phyloP scores from a whole-genome alignment of 2,888 invertebrate species.

The Philhelius pedissequus region DNA sequence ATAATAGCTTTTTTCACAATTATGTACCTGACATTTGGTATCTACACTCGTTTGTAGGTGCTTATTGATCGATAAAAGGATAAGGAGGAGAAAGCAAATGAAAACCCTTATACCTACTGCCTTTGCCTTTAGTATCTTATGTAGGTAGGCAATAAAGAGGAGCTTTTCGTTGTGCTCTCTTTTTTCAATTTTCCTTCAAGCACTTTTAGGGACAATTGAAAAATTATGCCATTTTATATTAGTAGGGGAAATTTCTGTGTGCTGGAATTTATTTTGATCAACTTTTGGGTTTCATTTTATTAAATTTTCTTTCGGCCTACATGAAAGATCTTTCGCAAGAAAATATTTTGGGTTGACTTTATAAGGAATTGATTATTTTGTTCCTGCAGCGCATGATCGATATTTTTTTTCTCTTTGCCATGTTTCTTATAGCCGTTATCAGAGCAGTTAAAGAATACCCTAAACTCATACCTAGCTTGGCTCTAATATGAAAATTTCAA shows the following conservation, averaged over 20 bases:
- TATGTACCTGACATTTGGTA: constrained; percentile 29
- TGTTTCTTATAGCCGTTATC: neutral
- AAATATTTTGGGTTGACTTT: neutral
- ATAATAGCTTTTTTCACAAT: constrained; percentile 28
- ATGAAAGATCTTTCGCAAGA: neutral
- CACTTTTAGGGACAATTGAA: neutral
- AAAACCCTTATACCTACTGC: neutral
- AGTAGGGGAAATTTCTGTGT: neutral
- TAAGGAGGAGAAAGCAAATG: constrained; percentile 5
- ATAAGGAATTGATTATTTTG: neutral
- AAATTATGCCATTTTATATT: neutral
- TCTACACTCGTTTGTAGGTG: constrained; percentile 34
- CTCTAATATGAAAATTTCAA: neutral
- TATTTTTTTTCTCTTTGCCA: constrained; percentile 4
- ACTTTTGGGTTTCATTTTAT: neutral
- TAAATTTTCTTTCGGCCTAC: neutral
- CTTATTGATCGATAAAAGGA: constrained; percentile 55
- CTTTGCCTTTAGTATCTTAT: neutral
- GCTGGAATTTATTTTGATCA: neutral
- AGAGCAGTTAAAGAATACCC: neutral
- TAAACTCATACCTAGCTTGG: neutral
- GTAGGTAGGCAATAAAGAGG: neutral
- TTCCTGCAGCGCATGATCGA: constrained; percentile 45
- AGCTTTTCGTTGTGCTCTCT: constrained; percentile 5
- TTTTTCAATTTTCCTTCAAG: neutral